Evolutionary conservation across 2,113 vertebrate species (phyloP).

Genomic region (Centropus bengalensis): DNA sequence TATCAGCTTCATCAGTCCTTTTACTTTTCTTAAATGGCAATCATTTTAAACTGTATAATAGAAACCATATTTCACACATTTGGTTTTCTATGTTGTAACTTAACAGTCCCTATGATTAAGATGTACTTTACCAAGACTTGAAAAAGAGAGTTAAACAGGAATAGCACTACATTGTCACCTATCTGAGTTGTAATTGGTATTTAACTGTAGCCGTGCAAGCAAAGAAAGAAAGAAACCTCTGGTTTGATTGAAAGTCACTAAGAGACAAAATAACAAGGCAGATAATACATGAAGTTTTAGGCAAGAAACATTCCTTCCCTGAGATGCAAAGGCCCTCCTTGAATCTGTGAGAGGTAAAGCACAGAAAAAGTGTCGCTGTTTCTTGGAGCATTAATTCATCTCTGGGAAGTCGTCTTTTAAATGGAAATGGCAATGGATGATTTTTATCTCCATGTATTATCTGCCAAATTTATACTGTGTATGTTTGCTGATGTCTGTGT

Average conservation of each 20-base stretch:
- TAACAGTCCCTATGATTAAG: neutral
- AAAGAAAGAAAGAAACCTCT: neutral
- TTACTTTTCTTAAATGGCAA: neutral
- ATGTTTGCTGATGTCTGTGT: neutral
- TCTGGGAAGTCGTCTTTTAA: neutral
- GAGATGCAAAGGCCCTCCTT: neutral
- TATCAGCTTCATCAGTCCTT: neutral
- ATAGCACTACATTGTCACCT: neutral
- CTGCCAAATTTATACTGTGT: neutral
- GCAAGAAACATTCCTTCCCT: neutral
- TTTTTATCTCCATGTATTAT: neutral
- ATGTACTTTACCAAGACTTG: neutral
- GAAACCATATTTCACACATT: neutral
- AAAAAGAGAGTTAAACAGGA: neutral
- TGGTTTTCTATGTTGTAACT: neutral
- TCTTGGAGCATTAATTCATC: neutral
- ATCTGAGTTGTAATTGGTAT: neutral
- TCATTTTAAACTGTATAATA: neutral
- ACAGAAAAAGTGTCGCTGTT: neutral
- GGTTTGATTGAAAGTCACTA: neutral
- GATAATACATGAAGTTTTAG: neutral
- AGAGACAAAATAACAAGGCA: neutral
- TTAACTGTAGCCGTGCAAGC: neutral
- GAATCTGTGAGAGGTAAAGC: neutral
- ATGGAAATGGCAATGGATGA: slow-evolving; percentile 2